Conservation (phyloP, 2,797 vertebrate species). For the Anas georgica region DNA sequence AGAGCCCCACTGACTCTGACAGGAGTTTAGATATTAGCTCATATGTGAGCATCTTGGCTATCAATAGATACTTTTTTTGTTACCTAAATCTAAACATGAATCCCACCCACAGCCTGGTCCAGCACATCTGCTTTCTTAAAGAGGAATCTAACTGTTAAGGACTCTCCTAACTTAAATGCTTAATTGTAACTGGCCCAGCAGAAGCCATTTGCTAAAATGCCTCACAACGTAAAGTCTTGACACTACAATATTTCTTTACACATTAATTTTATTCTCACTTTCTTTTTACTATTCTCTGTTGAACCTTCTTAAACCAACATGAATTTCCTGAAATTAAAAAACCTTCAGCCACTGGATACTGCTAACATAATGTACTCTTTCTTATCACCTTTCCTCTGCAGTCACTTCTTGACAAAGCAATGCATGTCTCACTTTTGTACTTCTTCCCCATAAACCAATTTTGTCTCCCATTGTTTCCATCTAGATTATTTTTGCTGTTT, state of each 20-base stretch:
- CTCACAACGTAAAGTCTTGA: background rate
- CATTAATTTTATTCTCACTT: background rate
- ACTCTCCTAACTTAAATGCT: background rate
- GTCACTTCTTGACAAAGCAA: background rate
- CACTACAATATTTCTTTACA: background rate
- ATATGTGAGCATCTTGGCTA: background rate
- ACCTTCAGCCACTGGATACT: background rate
- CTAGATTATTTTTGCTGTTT: constrained; percentile 7
- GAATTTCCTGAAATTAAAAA: background rate
- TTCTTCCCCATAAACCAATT: background rate
- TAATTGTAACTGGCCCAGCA: background rate
- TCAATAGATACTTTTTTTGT: background rate
- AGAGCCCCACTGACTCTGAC: background rate
- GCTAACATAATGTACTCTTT: background rate
- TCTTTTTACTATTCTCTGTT: background rate
- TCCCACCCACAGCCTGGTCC: background rate
- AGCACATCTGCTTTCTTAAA: fast-evolving
- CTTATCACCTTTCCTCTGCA: background rate
- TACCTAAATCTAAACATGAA: background rate
- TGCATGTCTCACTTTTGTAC: background rate
- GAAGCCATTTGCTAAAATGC: background rate
- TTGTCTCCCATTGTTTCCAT: background rate
- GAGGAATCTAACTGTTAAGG: background rate
- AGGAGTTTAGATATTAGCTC: background rate
- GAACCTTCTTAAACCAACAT: background rate